These are phyloP conservation scores for Fistularia tabacaria DNA, from an alignment of 2,797 vertebrate species.

Conservation along the genomic window DNA sequence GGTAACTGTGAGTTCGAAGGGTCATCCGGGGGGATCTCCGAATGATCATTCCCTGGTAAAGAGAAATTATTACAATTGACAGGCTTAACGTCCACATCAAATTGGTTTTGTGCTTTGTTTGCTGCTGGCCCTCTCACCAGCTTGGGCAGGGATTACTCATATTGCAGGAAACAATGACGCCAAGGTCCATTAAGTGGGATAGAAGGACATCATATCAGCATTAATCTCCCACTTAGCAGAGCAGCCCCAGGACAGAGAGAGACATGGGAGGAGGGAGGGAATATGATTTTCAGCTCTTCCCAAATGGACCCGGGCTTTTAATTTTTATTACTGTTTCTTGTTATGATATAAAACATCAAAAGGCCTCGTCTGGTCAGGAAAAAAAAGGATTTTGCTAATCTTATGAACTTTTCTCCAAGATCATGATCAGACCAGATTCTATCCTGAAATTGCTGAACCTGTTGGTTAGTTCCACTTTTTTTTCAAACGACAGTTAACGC, in stretches of 20 bases:
- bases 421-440: conserved; percentile 2
- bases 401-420: background rate
- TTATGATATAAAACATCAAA: conserved; percentile 19
- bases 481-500: background rate
- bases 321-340: conserved; percentile 24
- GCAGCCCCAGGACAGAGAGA: conserved; percentile 54
- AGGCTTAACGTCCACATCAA: conserved; percentile 42
- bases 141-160: conserved; percentile 67
- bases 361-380: conserved; percentile 11
- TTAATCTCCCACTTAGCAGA: conserved; percentile 76
- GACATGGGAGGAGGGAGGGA: conserved; percentile 28
- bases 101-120: conserved; percentile 67
- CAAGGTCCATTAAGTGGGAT: conserved; percentile 76
- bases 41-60: conserved; percentile 44
- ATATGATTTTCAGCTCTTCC: conserved; percentile 41
- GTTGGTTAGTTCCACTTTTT: background rate
- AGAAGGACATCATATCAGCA: conserved; percentile 76
- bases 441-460: background rate
- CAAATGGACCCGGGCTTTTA: conserved; percentile 23
- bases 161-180: conserved; percentile 75
- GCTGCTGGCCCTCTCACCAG: conserved; percentile 55
- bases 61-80: conserved; percentile 50
- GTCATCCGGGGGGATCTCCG: conserved; percentile 34
- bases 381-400: conserved; percentile 1
- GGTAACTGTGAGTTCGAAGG: conserved; percentile 25